These are phyloP conservation scores for Cybosia mesomella DNA, from an alignment of 2,888 invertebrate species.

Conservation along the genomic window DNA sequence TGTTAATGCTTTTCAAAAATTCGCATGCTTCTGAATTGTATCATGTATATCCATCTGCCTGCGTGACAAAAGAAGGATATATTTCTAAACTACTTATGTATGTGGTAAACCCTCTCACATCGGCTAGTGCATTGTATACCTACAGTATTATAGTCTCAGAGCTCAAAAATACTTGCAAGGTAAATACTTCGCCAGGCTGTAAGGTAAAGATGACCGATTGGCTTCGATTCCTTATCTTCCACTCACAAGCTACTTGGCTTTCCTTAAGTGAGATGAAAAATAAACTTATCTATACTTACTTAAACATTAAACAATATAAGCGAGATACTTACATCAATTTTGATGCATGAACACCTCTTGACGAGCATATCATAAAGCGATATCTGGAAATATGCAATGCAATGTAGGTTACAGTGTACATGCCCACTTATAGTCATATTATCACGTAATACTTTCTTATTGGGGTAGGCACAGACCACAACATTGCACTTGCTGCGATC, in stretches of 20 bases:
- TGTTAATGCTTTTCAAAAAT: not conserved
- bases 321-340: slow-evolving; percentile 37
- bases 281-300: not conserved
- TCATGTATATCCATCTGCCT: too few relatives aligned
- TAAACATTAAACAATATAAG: not conserved
- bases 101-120: not conserved
- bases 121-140: not conserved
- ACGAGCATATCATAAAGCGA: slow-evolving; percentile 36
- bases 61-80: not conserved
- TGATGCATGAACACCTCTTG: slow-evolving; percentile 38
- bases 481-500: too few relatives aligned
- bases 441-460: too few relatives aligned
- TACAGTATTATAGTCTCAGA: not conserved
- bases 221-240: not conserved
- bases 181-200: not conserved
- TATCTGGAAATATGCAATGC: slow-evolving; percentile 39
- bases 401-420: not conserved
- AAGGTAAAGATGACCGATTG: not conserved
- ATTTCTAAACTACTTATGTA: not conserved
- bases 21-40: not conserved
- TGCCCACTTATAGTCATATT: not conserved
- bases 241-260: not conserved
- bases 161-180: not conserved
- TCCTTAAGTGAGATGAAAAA: not conserved
- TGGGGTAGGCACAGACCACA: too few relatives aligned